Percentiles rank a stretch among this genome's conserved stretches.
Evolutionary conservation across 2,888 invertebrate genomes (phyloP).

Genomic region (Julus scandinavius): DNA sequence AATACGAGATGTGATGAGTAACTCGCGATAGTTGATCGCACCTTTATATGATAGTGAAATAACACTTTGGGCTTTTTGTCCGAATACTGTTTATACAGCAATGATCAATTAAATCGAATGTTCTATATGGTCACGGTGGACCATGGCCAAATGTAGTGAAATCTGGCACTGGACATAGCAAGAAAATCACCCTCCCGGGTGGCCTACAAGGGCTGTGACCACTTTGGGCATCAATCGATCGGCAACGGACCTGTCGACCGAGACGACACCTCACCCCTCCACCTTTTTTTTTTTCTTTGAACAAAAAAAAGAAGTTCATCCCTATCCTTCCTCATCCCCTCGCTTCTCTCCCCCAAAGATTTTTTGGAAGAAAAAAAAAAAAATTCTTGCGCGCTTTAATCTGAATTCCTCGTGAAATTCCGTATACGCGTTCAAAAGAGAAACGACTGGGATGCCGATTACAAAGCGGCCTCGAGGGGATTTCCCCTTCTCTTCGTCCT

Average conservation of each 20-base stretch:
- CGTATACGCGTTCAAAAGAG: conserved; percentile 43
- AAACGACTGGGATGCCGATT: conserved; percentile 42
- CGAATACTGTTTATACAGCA: too few relatives aligned
- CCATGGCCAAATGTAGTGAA: too few relatives aligned
- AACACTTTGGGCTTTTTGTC: too few relatives aligned
- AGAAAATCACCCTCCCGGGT: neutral
- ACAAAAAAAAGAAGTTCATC: neutral
- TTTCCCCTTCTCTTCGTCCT: neutral
- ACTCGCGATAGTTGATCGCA: too few relatives aligned
- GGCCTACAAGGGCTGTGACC: neutral
- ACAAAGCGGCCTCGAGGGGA: conserved; percentile 22
- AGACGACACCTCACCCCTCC: neutral
- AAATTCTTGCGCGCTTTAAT: conserved; percentile 33
- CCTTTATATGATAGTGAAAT: too few relatives aligned
- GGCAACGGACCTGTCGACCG: neutral
- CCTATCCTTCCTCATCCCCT: neutral
- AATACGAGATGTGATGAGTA: too few relatives aligned
- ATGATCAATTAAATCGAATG: too few relatives aligned
- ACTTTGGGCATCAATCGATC: neutral
- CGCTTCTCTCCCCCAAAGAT: neutral
- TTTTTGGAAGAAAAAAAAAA: neutral
- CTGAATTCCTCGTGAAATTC: conserved; percentile 28
- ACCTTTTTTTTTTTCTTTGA: neutral
- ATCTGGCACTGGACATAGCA: too few relatives aligned
- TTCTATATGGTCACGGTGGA: too few relatives aligned